Percentiles rank a stretch among this genome's conserved stretches.
Conservation (phyloP, 2,113 vertebrate species). For the Casuarius casuarius region DNA sequence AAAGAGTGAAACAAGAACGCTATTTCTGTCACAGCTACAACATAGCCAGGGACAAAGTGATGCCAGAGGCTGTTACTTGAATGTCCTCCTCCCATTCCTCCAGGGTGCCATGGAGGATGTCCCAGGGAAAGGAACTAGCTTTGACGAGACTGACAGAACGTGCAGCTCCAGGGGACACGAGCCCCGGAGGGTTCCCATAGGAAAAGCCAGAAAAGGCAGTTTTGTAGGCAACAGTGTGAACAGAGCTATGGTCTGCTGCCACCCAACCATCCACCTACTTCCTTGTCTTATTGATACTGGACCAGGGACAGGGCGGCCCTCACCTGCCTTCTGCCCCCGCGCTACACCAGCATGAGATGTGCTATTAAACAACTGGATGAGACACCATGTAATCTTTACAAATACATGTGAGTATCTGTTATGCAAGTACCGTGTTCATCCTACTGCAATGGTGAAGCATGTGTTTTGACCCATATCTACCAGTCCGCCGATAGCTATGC, state of each 20-base stretch:
- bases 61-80: not conserved
- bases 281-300: not conserved
- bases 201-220: not conserved
- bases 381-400: not conserved
- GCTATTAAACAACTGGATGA: not conserved
- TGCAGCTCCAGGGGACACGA: not conserved
- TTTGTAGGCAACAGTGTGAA: not conserved
- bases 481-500: not conserved
- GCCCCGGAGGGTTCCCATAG: not conserved
- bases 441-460: accelerated
- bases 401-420: not conserved
- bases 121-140: not conserved
- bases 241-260: not conserved
- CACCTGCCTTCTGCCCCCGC: not conserved
- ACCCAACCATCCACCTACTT: not conserved
- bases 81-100: not conserved
- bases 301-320: not conserved
- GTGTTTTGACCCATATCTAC: not conserved
- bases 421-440: not conserved
- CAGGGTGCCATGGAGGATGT: not conserved
- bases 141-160: not conserved
- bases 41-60: not conserved
- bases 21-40: not conserved
- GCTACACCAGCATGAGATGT: not conserved
- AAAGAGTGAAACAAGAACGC: not conserved